Conservation (phyloP, 1,140 invertebrate genomes). For the Aphidius ervi region DNA sequence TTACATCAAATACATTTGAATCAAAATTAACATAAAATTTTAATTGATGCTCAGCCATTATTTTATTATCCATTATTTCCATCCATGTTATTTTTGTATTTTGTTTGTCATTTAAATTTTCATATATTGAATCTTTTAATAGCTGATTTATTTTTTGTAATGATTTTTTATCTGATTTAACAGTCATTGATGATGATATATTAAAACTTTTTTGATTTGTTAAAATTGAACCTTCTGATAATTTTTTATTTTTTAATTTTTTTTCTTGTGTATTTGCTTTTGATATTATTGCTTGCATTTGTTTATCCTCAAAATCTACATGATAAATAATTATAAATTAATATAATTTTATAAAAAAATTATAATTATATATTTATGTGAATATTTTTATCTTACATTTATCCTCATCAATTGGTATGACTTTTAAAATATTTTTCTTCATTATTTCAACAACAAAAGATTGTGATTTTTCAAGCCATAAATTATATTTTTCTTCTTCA, state of each 20-base stretch:
- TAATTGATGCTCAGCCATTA: conserved; percentile 62
- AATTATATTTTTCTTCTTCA: conserved; percentile 66
- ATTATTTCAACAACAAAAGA: conserved; percentile 59
- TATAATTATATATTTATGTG: not conserved
- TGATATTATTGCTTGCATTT: no score
- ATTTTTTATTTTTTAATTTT: conserved; percentile 12
- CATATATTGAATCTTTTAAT: conserved; percentile 13
- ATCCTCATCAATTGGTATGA: conserved; percentile 39
- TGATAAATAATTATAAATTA: no score
- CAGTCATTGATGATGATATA: not conserved
- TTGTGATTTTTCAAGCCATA: conserved; percentile 60
- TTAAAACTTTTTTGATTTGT: conserved; percentile 1
- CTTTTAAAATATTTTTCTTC: conserved; percentile 63
- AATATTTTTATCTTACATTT: conserved; percentile 24
- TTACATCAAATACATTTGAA: conserved; percentile 64
- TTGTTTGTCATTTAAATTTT: conserved; percentile 11
- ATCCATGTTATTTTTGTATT: conserved; percentile 50
- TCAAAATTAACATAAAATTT: conserved; percentile 65
- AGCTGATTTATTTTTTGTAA: not conserved
- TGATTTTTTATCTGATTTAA: conserved; percentile 3
- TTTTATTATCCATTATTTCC: conserved; percentile 60
- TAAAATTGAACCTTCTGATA: conserved; percentile 8
- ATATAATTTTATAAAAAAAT: not conserved
- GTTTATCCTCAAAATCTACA: no score
- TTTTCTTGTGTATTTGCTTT: not conserved